Evolutionary conservation across 2,113 vertebrate genomes (phyloP), one percentile per base, ranked within the genome.

Genomic region (Daphoenositta chrysoptera): DNA sequence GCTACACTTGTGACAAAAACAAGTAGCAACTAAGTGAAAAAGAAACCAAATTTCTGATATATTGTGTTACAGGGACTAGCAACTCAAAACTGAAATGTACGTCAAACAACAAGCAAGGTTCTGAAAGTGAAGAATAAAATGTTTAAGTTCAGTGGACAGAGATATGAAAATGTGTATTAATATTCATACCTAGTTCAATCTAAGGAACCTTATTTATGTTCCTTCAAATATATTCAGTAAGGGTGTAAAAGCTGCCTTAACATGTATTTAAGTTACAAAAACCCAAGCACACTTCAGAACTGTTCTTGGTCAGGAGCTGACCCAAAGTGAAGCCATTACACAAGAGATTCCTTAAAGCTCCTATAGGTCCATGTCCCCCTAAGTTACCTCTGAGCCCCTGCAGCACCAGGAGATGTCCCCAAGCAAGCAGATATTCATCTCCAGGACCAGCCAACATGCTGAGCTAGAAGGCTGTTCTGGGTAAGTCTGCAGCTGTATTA

Each of bases 241-340:
- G 54, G 3, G 44, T 76, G 35, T 26, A 88, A 83, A 73, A 64
- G 22, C 40, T 77, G n/a, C 66, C 53, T 44, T 78, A 73, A 45
- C 19, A 16, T 1, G 7, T 4, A 47, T 19, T 27, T 23, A 23
- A 35, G 13, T 45, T 23, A 68, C 0, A 0, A 54, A 76, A 89
- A 44, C 5, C 2, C 44, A 83, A 27, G 31, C 11, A 40, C 10
- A 26, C 6, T 22, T 76, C 50, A 65, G 44, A 72, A n/a, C 13
- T 53, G n/a, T 15, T 56, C 47, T 13, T 16, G 65, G 23, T 15
- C 37, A 30, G n/a, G 22, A 82, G 23, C 5, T 64, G 58, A 44
- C 19, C 30, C 44, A 47, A 79, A 50, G 35, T 16, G 11, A 78
- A 78, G 17, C 35, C 48, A 23, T 31, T 22, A 14, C 48, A 58